Evolutionary conservation across 2,797 vertebrate species (phyloP), one percentile per base, ranked within the genome.

Genomic region (Siniperca scherzeri): DNA sequence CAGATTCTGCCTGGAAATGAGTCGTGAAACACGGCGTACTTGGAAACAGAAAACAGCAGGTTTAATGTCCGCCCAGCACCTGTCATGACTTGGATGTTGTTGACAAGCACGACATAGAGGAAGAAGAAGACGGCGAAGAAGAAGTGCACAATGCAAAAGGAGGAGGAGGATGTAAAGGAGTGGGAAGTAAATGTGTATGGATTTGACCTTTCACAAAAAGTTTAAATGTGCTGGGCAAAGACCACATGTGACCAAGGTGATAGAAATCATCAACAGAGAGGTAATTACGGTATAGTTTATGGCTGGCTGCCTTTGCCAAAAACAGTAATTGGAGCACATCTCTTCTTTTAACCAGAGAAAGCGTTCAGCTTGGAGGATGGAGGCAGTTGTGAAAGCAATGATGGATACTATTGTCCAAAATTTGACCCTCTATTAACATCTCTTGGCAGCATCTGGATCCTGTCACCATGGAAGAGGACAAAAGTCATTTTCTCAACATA

Each of bases 371-470:
- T 88, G 87, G 93, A 91, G 96, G 96, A 97, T 95, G 95, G 96
- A 91, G 87, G 91, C 93, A 96, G 96, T 96, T 95, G 95, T 96
- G 96, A 97, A 96, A 96, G 96, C 94, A 96, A 95, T 95, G 96
- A 97, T 96, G 95, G 97, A 97, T 95, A 96, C 96, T 95, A 97
- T 98, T 98, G 97, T 98, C 96, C 96, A 92, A 94, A 90, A 95
- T 75, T 82, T 97, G 97, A 98, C 97, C 97, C 96, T 95, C 97
- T 96, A 97, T 98, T 98, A 98, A 97, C 96, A 97, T 96, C 92
- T 95, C 95, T 96, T 97, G 96, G 96, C 96, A 96, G 96, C 96
- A 97, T 97, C 97, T 97, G 96, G 96, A 97, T 95, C 92, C 96
- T 95, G 96, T 96, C 97, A 96, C 95, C 95, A 95, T 91, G 87